Evolutionary conservation across 1,140 invertebrate genomes (phyloP).

Genomic region (Danaus melanippus): DNA sequence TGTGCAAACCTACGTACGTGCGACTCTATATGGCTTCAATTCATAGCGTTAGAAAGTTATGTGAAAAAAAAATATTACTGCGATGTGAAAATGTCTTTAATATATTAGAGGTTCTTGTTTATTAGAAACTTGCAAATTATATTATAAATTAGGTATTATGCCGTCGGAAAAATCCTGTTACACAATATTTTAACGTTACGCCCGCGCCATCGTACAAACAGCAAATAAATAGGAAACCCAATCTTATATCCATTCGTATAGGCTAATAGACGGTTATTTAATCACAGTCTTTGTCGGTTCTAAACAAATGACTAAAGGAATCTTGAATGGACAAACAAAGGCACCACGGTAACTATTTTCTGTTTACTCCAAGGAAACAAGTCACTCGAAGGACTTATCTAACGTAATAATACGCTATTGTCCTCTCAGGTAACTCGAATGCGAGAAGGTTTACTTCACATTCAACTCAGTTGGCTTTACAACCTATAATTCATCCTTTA

Average conservation of each 20-base stretch:
- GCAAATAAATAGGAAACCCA: neutral
- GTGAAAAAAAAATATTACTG: too few relatives aligned
- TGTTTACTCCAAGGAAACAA: conserved; percentile 52
- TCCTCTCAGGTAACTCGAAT: conserved; percentile 27
- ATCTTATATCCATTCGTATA: neutral
- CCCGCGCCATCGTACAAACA: neutral
- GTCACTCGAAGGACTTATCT: conserved; percentile 35
- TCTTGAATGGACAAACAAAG: conserved; percentile 38
- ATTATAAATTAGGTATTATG: too few relatives aligned
- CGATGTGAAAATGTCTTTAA: too few relatives aligned
- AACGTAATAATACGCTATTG: conserved; percentile 35
- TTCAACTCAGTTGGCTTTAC: conserved; percentile 13
- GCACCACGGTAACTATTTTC: conserved; percentile 52
- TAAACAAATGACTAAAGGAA: conserved; percentile 16
- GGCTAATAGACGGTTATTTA: neutral
- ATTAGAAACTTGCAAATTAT: too few relatives aligned
- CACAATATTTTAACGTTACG: neutral
- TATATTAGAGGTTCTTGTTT: too few relatives aligned
- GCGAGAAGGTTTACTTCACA: conserved; percentile 22
- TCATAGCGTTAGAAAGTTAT: conserved; percentile 1
- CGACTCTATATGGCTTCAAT: conserved; percentile 7
- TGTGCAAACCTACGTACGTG: conserved; percentile 4
- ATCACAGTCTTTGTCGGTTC: conserved; percentile 8
- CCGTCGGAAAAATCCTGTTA: too few relatives aligned
- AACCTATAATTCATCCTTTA: conserved; percentile 10